phyloP scores from a whole-genome alignment of 2,888 invertebrate species.

The Lasius fuliginosus region DNA sequence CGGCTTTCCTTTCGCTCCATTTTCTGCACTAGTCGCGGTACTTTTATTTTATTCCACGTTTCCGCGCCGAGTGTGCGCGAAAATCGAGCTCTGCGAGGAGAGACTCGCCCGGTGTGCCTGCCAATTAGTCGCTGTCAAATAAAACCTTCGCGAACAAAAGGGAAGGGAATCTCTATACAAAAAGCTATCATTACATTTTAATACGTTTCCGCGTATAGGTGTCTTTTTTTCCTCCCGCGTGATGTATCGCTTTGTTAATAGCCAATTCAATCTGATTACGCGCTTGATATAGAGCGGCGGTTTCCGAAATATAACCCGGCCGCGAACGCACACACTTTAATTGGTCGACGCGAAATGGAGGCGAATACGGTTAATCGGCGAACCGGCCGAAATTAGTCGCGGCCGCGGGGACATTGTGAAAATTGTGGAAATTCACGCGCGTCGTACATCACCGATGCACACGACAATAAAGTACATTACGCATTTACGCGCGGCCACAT shows the following conservation, averaged over 20 bases:
- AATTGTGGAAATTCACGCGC: constrained; percentile 62
- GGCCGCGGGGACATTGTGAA: constrained; percentile 58
- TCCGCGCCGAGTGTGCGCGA: not conserved
- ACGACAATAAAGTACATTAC: constrained; percentile 73
- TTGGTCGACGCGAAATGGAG: constrained; percentile 40
- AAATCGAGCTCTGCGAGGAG: constrained; percentile 33
- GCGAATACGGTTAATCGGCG: constrained; percentile 45
- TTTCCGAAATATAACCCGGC: constrained; percentile 31
- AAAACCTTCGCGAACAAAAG: constrained; percentile 2
- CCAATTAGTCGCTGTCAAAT: constrained; percentile 44
- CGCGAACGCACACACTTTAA: constrained; percentile 33
- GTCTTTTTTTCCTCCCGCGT: not conserved
- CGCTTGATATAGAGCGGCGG: not conserved
- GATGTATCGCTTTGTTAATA: constrained; percentile 38
- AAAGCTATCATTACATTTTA: constrained; percentile 20
- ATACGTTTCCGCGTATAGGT: not conserved
- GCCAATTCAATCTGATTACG: constrained; percentile 45
- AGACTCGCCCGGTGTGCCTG: constrained; percentile 1
- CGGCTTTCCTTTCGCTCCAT: not conserved
- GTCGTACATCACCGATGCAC: constrained; percentile 61
- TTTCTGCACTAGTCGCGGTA: not conserved
- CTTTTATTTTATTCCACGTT: constrained; percentile 47
- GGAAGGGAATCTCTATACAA: constrained; percentile 11
- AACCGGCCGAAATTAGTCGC: constrained; percentile 42
- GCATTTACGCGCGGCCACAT: constrained; percentile 68